phyloP scores from a whole-genome alignment of 2,797 vertebrate genomes.

The Cottoperca gobio region DNA sequence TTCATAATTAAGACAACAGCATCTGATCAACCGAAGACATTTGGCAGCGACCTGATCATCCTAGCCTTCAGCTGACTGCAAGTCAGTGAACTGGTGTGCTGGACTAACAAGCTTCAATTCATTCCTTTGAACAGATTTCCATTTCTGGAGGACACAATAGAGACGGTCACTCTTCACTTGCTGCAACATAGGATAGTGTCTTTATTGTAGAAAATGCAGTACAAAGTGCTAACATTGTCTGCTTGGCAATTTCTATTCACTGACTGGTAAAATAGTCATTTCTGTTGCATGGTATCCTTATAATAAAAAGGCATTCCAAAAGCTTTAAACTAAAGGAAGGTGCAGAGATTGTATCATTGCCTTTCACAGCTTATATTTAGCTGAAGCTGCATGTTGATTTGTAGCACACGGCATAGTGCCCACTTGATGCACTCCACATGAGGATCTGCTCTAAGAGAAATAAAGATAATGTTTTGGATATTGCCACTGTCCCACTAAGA shows the following conservation, averaged over 20 bases:
- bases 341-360: slow-evolving; percentile 35
- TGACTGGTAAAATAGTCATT: background rate
- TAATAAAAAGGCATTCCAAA: slow-evolving; percentile 12
- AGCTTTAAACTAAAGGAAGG: slow-evolving; percentile 31
- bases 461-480: slow-evolving; percentile 42
- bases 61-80: slow-evolving; percentile 15
- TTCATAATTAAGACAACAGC: slow-evolving; percentile 42
- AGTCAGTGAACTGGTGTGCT: slow-evolving; percentile 21
- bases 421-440: slow-evolving; percentile 53
- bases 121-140: slow-evolving; percentile 36
- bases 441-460: slow-evolving; percentile 47
- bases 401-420: slow-evolving; percentile 37
- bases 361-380: slow-evolving; percentile 48
- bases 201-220: slow-evolving; percentile 6
- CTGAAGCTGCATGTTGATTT: slow-evolving; percentile 52
- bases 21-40: slow-evolving; percentile 38
- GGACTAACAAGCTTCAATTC: slow-evolving; percentile 34
- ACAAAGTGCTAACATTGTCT: slow-evolving; percentile 16
- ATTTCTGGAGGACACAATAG: slow-evolving; percentile 32
- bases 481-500: slow-evolving; percentile 30
- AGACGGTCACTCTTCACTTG: slow-evolving; percentile 17
- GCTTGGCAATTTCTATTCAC: slow-evolving; percentile 16
- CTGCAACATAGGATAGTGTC: slow-evolving; percentile 10
- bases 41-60: slow-evolving; percentile 33
- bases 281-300: slow-evolving; percentile 8